These are phyloP conservation scores for Mya arenaria DNA, from an alignment of 1,140 invertebrate genomes.

Conservation along the genomic window DNA sequence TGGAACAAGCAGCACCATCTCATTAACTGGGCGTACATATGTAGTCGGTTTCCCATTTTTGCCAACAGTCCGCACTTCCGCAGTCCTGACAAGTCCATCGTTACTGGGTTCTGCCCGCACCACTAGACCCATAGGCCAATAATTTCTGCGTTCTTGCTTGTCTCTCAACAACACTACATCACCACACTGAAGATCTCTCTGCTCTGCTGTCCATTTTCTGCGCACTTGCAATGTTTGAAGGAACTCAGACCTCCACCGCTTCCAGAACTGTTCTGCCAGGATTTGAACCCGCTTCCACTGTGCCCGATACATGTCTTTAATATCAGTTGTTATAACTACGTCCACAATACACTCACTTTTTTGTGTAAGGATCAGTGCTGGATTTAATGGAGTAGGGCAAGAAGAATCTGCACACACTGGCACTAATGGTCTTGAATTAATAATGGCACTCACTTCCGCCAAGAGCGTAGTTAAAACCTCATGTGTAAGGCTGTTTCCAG, in stretches of 20 bases:
- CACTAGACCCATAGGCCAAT: constrained; percentile 55
- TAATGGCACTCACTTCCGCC: constrained; percentile 48
- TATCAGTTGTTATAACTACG: background rate
- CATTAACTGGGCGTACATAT: constrained; percentile 37
- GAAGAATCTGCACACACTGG: constrained; percentile 42
- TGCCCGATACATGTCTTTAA: constrained; percentile 27
- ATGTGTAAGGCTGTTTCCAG: constrained; percentile 43
- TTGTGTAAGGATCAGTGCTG: constrained; percentile 49
- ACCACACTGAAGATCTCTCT: constrained; percentile 32
- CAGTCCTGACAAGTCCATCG: constrained; percentile 53
- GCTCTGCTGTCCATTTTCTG: constrained; percentile 24
- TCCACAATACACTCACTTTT: constrained; percentile 7
- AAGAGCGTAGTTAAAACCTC: constrained; percentile 45
- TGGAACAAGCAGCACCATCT: constrained; percentile 30
- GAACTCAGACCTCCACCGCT: constrained; percentile 44
- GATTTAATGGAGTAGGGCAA: constrained; percentile 31
- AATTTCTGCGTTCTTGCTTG: constrained; percentile 23
- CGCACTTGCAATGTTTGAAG: constrained; percentile 47
- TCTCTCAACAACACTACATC: constrained; percentile 58
- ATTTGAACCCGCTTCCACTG: constrained; percentile 54
- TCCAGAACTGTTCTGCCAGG: constrained; percentile 54
- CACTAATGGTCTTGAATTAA: constrained; percentile 53
- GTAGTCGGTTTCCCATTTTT: constrained; percentile 3
- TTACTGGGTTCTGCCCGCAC: constrained; percentile 23
- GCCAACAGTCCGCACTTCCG: background rate